phyloP scores from a whole-genome alignment of 2,797 vertebrate genomes.

The Bucorvus abyssinicus region DNA sequence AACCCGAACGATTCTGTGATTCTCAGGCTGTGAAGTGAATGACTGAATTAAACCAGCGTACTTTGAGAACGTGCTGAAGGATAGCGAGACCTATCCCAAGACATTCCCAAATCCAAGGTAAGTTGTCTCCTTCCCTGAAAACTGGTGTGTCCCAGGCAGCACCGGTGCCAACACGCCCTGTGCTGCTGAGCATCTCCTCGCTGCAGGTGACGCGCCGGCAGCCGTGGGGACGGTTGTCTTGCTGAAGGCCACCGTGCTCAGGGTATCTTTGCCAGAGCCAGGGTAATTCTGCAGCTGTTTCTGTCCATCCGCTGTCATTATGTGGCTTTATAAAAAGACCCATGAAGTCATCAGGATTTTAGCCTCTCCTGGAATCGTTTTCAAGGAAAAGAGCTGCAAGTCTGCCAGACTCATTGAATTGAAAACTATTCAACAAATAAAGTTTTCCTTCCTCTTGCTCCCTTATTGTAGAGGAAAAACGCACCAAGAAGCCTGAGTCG shows the following conservation, averaged over 20 bases:
- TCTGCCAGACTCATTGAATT: background rate
- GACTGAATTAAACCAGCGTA: too few species aligned
- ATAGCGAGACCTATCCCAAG: background rate
- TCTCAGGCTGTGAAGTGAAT: too few species aligned
- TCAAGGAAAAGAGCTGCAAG: slow-evolving; percentile 44
- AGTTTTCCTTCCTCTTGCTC: background rate
- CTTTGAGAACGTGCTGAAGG: background rate
- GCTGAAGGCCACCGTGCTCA: slow-evolving; percentile 38
- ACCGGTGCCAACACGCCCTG: background rate
- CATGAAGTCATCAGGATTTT: slow-evolving; percentile 62
- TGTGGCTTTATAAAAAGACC: slow-evolving; percentile 70
- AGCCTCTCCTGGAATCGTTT: background rate
- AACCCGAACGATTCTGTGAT: background rate
- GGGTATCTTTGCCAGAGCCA: slow-evolving; percentile 52
- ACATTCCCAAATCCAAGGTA: background rate
- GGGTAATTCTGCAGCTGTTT: slow-evolving; percentile 80
- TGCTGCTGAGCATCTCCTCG: background rate
- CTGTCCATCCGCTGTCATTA: slow-evolving; percentile 72
- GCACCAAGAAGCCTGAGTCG: rapidly evolving
- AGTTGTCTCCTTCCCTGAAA: background rate
- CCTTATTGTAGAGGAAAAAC: background rate
- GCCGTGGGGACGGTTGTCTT: background rate
- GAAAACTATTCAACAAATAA: background rate
- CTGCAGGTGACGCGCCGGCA: background rate
- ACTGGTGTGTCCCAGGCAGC: background rate